A percentile compares a stretch with the other conserved stretches of the same genome.
These are phyloP conservation scores for Sebastes diaconus DNA, from an alignment of 2,797 vertebrate genomes.

Conservation along the genomic window DNA sequence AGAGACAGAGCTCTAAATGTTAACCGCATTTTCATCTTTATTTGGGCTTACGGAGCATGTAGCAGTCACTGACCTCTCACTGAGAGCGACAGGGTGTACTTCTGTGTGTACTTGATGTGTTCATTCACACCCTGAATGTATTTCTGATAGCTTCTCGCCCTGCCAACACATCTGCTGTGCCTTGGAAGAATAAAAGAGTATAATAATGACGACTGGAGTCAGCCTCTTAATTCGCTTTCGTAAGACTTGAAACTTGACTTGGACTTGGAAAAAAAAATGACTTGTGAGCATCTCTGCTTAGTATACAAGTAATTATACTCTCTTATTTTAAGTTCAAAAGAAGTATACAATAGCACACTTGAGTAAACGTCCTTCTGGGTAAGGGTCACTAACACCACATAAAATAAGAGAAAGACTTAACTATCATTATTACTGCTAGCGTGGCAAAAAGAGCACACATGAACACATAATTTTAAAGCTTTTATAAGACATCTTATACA, in stretches of 20 bases:
- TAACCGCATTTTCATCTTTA: constrained; percentile 23
- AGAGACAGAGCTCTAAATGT: constrained; percentile 34
- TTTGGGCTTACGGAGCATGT: constrained; percentile 64
- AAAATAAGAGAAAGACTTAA: no score
- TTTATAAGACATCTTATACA: constrained; percentile 58
- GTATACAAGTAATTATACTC: no score
- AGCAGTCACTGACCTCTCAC: constrained; percentile 60
- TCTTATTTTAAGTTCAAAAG: no score
- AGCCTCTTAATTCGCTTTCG: constrained; percentile 8
- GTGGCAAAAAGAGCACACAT: background rate
- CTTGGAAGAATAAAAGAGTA: constrained; percentile 83
- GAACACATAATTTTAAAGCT: constrained; percentile 17
- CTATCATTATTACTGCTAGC: no score
- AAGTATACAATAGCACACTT: no score
- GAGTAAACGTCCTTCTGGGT: no score
- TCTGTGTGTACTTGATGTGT: constrained; percentile 60
- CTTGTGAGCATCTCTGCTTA: background rate
- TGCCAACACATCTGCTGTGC: constrained; percentile 84
- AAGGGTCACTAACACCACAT: no score
- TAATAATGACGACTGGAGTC: constrained; percentile 34
- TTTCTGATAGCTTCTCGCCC: constrained; percentile 75
- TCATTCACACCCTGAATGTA: constrained; percentile 79
- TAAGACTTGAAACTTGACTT: background rate
- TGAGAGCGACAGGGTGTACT: constrained; percentile 64
- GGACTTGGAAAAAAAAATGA: background rate